Conservation (phyloP, 2,797 vertebrate genomes). For the Staurois parvus region DNA sequence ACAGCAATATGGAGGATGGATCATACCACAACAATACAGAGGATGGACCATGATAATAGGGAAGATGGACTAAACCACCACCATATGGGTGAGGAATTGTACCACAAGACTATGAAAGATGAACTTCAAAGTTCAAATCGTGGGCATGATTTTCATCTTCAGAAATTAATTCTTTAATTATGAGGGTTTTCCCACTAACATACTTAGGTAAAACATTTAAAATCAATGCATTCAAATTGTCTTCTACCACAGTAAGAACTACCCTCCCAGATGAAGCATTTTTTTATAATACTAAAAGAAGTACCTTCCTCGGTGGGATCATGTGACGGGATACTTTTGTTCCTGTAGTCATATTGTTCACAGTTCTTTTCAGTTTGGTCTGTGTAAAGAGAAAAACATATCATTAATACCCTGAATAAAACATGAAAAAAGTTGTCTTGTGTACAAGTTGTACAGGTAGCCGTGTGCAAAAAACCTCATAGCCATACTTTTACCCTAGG, state of each 20-base stretch:
- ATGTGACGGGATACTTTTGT: background rate
- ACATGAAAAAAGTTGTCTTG: no score
- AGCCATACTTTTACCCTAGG: no score
- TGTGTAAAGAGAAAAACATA: slow-evolving; percentile 58
- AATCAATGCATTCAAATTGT: background rate
- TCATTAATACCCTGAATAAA: background rate
- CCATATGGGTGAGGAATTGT: no score
- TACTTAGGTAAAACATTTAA: background rate
- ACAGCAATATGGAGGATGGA: background rate
- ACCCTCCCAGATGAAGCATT: background rate
- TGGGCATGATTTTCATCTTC: background rate
- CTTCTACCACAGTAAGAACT: background rate
- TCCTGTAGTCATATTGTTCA: slow-evolving; percentile 12
- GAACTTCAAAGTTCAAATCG: background rate
- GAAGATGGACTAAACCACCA: background rate
- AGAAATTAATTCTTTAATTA: no score
- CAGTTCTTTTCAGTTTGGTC: slow-evolving; percentile 69
- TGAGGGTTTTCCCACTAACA: background rate
- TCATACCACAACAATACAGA: no score
- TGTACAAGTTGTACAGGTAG: no score
- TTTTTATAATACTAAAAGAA: background rate
- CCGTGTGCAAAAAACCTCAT: no score
- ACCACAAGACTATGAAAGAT: background rate
- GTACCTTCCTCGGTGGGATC: slow-evolving; percentile 37
- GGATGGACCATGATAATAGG: background rate